These are phyloP conservation scores for Nibea coibor DNA, from an alignment of 2,113 vertebrate species.

Conservation along the genomic window DNA sequence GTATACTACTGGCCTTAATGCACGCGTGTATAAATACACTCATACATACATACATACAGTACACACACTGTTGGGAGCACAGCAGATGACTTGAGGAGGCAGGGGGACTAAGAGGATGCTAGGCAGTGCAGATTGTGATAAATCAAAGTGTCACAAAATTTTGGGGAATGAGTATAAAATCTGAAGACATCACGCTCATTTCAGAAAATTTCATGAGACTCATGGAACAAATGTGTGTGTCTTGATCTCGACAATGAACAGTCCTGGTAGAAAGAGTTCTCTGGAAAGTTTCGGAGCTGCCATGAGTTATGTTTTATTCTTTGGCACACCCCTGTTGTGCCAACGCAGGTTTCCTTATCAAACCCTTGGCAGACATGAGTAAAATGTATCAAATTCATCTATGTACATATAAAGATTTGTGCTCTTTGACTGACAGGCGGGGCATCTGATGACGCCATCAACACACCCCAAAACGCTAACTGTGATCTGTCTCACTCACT, in stretches of 20 bases:
- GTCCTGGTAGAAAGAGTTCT: slow-evolving; percentile 65
- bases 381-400: slow-evolving; percentile 70
- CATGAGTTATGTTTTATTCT: slow-evolving; percentile 43
- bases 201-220: slow-evolving; percentile 4
- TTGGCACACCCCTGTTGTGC: slow-evolving; percentile 70
- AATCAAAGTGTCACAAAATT: slow-evolving; percentile 1
- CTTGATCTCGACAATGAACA: slow-evolving; percentile 38
- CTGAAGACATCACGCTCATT: neutral
- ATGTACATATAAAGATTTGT: slow-evolving; percentile 80
- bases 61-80: slow-evolving; percentile 41
- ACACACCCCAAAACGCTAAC: slow-evolving; percentile 35
- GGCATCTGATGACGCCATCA: slow-evolving; percentile 38
- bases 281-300: slow-evolving; percentile 68
- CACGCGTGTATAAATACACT: slow-evolving; percentile 40
- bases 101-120: slow-evolving; percentile 34
- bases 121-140: slow-evolving; percentile 54
- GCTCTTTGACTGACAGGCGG: slow-evolving; percentile 77
- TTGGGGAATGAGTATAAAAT: slow-evolving; percentile 22
- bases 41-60: slow-evolving; percentile 60
- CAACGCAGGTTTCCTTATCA: slow-evolving; percentile 51
- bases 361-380: slow-evolving; percentile 75
- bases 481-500: slow-evolving; percentile 45
- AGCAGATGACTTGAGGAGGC: slow-evolving; percentile 34
- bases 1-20: slow-evolving; percentile 75
- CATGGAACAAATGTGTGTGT: slow-evolving; percentile 25